Percentiles rank a stretch among this genome's conserved stretches.
Conservation (phyloP, 2,797 vertebrate genomes). For the Threskiornis aethiopicus region DNA sequence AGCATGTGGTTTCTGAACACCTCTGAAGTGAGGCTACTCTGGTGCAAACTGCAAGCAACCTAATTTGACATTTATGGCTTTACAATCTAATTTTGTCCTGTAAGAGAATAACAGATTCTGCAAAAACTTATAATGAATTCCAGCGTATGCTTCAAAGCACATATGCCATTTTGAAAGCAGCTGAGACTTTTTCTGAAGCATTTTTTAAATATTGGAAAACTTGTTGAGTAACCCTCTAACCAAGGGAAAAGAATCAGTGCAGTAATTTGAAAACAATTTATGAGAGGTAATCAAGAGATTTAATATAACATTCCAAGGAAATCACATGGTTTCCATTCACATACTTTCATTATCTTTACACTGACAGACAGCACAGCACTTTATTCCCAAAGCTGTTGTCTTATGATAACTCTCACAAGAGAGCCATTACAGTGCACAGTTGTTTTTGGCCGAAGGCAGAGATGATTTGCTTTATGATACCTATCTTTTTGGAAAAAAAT, state of each 20-base stretch:
- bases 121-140: neutral
- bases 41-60: neutral
- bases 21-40: neutral
- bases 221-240: neutral
- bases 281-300: neutral
- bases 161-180: neutral
- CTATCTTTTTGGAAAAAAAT: neutral
- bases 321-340: constrained; percentile 5
- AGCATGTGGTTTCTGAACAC: neutral
- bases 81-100: neutral
- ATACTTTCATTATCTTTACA: constrained; percentile 26
- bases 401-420: neutral
- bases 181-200: neutral
- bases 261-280: neutral
- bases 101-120: neutral
- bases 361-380: neutral
- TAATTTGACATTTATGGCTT: neutral
- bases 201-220: neutral
- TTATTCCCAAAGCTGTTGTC: neutral
- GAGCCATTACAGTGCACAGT: neutral
- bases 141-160: neutral
- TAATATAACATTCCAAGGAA: constrained; percentile 6
- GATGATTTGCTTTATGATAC: neutral
- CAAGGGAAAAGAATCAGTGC: neutral
- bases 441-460: neutral